Percentiles rank a stretch among this genome's conserved stretches.
phyloP scores from a whole-genome alignment of 1,140 invertebrate genomes.

The Lamellibrachia luymesi region DNA sequence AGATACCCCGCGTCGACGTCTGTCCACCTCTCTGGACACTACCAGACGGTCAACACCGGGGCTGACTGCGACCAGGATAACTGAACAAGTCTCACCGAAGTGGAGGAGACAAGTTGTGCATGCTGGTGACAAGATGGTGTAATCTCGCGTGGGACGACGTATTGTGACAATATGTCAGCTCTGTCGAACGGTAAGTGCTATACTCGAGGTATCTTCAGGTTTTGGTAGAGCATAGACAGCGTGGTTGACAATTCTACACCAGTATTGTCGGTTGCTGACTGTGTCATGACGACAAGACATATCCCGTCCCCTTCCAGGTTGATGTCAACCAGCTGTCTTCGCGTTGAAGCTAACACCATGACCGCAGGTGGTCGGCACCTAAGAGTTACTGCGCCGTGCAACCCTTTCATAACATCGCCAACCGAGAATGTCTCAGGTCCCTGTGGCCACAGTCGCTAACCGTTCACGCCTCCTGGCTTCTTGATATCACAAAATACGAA shows the following conservation, averaged over 20 bases:
- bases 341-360: background rate
- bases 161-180: background rate
- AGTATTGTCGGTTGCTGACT: background rate
- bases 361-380: background rate
- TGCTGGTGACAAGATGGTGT: background rate
- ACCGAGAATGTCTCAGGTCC: background rate
- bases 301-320: background rate
- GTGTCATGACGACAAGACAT: background rate
- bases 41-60: background rate
- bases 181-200: background rate
- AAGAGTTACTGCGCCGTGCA: background rate
- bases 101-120: background rate
- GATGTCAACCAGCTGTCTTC: background rate
- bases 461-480: background rate
- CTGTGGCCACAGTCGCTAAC: background rate
- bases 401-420: background rate
- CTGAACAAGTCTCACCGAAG: background rate
- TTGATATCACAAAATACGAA: background rate
- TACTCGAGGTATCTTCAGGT: background rate
- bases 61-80: background rate
- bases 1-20: background rate
- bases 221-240: background rate
- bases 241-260: background rate
- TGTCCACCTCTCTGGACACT: background rate
- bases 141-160: background rate